Conservation (phyloP, 1,140 invertebrate species). For the Leucophenga varia region DNA sequence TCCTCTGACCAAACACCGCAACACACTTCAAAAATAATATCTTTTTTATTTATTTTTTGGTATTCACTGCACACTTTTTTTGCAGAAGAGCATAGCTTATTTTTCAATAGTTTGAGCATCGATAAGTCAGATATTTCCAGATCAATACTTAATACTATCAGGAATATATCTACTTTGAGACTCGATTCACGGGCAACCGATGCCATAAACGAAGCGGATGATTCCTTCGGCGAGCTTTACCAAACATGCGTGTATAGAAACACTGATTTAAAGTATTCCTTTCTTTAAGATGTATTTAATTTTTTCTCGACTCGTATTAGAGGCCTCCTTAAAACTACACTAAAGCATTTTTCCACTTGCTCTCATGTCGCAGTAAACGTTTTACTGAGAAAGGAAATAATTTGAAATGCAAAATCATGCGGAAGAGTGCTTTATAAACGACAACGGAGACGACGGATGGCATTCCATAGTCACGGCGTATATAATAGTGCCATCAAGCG, state of each 20-base stretch:
- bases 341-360: constrained; percentile 7
- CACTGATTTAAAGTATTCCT: too few species aligned
- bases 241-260: not conserved
- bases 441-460: too few species aligned
- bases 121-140: not conserved
- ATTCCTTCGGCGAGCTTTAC: constrained; percentile 3
- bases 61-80: too few species aligned
- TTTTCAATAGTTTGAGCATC: not conserved
- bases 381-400: too few species aligned
- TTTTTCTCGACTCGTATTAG: not conserved
- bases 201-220: too few species aligned
- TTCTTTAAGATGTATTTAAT: not conserved
- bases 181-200: constrained; percentile 23
- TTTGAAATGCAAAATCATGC: constrained; percentile 52
- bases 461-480: constrained; percentile 34
- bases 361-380: too few species aligned
- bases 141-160: not conserved
- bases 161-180: not conserved
- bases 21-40: too few species aligned
- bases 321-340: not conserved
- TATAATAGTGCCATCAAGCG: constrained; percentile 15
- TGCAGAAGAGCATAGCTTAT: too few species aligned
- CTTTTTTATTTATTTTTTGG: too few species aligned
- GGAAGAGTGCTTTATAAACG: constrained; percentile 25
- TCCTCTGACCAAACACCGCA: too few species aligned